These are phyloP conservation scores for Drosophila watanabei DNA, from an alignment of 1,140 invertebrate genomes.

Conservation along the genomic window DNA sequence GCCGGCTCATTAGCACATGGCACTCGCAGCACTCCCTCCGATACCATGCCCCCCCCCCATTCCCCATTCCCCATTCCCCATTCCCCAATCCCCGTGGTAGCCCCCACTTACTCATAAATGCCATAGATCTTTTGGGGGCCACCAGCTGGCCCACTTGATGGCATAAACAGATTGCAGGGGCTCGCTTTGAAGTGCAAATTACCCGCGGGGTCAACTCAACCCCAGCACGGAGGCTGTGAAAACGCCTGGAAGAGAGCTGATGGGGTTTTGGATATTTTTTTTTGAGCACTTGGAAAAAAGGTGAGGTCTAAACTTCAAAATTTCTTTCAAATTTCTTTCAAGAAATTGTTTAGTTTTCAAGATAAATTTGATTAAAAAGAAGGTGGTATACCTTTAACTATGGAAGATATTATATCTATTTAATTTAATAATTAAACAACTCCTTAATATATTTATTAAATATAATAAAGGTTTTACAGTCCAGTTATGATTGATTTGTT, in stretches of 20 bases:
- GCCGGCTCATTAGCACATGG: conserved; percentile 71
- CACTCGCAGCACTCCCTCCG: conserved; percentile 27
- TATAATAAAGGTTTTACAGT: too few species aligned
- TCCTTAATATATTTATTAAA: too few species aligned
- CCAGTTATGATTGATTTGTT: too few species aligned
- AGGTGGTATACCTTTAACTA: too few species aligned
- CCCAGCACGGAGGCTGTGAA: conserved; percentile 26
- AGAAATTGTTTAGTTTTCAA: neutral
- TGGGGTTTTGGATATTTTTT: conserved; percentile 23
- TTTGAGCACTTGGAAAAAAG: neutral
- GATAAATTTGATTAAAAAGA: neutral
- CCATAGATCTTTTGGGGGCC: conserved; percentile 72
- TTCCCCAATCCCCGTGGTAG: neutral
- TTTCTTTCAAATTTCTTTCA: too few species aligned
- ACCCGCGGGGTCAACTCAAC: conserved; percentile 82
- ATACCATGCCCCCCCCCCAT: neutral
- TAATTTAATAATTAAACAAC: too few species aligned
- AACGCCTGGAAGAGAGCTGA: neutral
- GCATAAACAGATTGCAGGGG: conserved; percentile 75
- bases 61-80: neutral
- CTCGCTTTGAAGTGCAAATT: conserved; percentile 81
- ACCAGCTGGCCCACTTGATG: conserved; percentile 78
- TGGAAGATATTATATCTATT: neutral
- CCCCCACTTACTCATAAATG: conserved; percentile 74
- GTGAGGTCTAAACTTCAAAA: too few species aligned